Evolutionary conservation across 2,888 invertebrate species (phyloP), one percentile per base, ranked within the genome.

Genomic region (Brachyopa scutellaris): DNA sequence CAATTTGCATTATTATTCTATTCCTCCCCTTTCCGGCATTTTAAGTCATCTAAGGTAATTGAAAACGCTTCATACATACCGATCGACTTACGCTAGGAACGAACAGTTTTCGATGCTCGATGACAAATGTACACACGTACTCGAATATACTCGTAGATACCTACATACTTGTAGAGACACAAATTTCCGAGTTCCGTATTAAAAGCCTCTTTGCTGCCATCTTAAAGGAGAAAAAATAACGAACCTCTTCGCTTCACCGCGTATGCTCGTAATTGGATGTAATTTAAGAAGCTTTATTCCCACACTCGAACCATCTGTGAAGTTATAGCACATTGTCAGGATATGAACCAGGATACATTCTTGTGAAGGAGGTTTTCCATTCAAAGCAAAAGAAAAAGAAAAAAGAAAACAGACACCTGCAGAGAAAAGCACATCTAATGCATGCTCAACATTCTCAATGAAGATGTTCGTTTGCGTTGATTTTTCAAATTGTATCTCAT

Each of bases 401-500:
- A n/a, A n/a, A n/a, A n/a, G n/a, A n/a, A n/a, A n/a, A n/a, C n/a
- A n/a, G n/a, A 51, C n/a, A 19, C 49, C 29, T 19, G 6, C 4
- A 2, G 19, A n/a, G 21, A 26, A 47, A 13, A 26, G n/a, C 1
- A 13, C 36, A 13, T 26, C 23, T n/a, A n/a, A n/a, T n/a, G 7
- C 13, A 36, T 38, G 13, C 11, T 11, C 9, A 15, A 23, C 13
- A 26, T 26, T 57, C 15, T 23, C 13, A 9, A 5, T 15, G 26
- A 26, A 38, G 57, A 15, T n/a, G n/a, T 8, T 5, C 45, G 26
- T 19, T 61, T 8, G 42, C 31, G 31, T n/a, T n/a, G 31, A 61
- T 45, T 61, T 45, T 45, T 47, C 31, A 61, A 62, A 62, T 62
- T 62, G 62, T 62, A 49, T 62, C 62, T 62, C 62, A 62, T 62